phyloP scores from a whole-genome alignment of 1,140 invertebrate genomes.

The Himalopsyche phryganea region DNA sequence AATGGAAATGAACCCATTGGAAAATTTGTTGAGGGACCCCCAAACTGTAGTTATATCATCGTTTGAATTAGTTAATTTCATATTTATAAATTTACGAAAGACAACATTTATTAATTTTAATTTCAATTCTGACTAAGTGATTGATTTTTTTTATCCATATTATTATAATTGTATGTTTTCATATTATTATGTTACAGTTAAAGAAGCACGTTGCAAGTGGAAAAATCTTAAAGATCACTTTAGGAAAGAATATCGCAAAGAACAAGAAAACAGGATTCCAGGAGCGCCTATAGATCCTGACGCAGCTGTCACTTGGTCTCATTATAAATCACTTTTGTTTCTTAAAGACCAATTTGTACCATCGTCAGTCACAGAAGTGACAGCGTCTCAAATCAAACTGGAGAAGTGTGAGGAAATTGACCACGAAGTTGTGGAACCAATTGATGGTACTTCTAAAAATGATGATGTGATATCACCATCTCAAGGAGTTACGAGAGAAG shows the following conservation, averaged over 20 bases:
- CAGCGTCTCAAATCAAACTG: not conserved
- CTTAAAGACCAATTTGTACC: conserved; percentile 11
- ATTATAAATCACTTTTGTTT: conserved; percentile 14
- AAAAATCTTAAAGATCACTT: conserved; percentile 20
- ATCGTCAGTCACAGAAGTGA: not conserved
- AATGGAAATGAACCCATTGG: no score
- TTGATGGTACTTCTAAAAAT: not conserved
- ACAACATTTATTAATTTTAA: no score
- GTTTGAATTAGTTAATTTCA: no score
- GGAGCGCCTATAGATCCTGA: not conserved
- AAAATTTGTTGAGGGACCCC: no score
- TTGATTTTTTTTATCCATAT: no score
- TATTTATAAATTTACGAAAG: no score
- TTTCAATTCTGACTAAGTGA: no score
- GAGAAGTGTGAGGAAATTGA: not conserved
- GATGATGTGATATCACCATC: not conserved
- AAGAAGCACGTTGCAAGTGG: conserved; percentile 19
- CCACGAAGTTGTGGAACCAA: not conserved
- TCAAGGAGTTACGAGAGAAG: not conserved
- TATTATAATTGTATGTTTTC: no score
- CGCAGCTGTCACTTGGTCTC: not conserved
- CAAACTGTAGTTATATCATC: no score
- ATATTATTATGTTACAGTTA: conserved; percentile 15
- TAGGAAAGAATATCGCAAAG: conserved; percentile 13
- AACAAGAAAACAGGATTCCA: not conserved